Percentiles rank a stretch among this genome's conserved stretches.
phyloP scores from a whole-genome alignment of 1,140 invertebrate genomes.

The Anoplolepis gracilipes region DNA sequence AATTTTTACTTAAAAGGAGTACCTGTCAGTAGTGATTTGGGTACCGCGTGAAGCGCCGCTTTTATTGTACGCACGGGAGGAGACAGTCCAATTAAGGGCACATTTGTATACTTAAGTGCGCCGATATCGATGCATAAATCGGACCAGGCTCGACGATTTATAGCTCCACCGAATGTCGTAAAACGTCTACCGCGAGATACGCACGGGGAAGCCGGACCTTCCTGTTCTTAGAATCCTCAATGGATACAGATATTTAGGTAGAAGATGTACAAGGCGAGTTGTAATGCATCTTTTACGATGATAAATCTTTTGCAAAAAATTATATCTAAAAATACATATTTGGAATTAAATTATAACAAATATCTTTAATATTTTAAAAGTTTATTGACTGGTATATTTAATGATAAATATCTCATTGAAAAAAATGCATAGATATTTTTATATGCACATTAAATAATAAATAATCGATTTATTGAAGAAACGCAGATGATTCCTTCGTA shows the following conservation, averaged over 20 bases:
- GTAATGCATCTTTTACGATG: not conserved
- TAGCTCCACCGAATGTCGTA: constrained; percentile 79
- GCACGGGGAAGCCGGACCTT: constrained; percentile 39
- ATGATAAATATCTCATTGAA: not conserved
- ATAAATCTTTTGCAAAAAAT: constrained; percentile 9
- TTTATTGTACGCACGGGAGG: constrained; percentile 72
- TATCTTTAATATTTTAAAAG: not conserved
- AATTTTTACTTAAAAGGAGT: constrained; percentile 72
- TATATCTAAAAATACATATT: constrained; percentile 14
- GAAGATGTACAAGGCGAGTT: not conserved
- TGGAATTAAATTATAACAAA: not conserved
- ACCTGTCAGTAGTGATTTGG: constrained; percentile 72
- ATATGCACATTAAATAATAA: constrained; percentile 2
- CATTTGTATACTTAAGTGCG: constrained; percentile 81
- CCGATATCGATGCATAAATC: constrained; percentile 81
- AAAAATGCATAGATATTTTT: not conserved
- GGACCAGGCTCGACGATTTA: constrained; percentile 78
- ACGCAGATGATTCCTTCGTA: not conserved
- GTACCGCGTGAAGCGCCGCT: constrained; percentile 67
- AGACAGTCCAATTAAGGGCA: constrained; percentile 81
- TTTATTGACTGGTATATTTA: not conserved
- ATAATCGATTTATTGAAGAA: not conserved
- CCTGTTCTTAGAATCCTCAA: constrained; percentile 63
- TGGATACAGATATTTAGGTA: constrained; percentile 30
- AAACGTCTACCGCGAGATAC: constrained; percentile 74